Base-by-base conservation (phyloP, 2,888 invertebrate genomes). In the Tenthredo distinguenda region DNA sequence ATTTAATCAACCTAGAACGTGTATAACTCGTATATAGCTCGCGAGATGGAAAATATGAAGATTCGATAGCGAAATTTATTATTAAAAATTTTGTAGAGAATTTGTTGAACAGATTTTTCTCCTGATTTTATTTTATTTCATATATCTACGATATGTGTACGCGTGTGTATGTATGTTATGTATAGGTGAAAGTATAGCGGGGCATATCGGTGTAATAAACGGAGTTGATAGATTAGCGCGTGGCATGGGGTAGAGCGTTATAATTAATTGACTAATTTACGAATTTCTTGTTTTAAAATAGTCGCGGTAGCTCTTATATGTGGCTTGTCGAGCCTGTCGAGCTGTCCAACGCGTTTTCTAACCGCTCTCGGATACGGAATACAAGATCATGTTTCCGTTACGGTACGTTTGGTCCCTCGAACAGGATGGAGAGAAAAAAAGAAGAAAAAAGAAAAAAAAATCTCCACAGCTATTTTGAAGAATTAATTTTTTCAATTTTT, bases 181-280 rank as follows among this genome's bases (percentile, higher is more conserved):
- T 21, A 58, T n/a, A 21, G 50, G 1, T n/a, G 18, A 15, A 50
- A n/a, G n/a, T n/a, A 55, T n/a, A n/a, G 50, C 6, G 6, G 1
- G 55, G 55, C 1, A n/a, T 26, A 26, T n/a, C 18, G 1, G 50
- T 50, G n/a, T 55, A 55, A 2, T n/a, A 55, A 55, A 31, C 62
- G 1, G 26, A 62, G 26, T 21, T 62, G 71, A 34, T 21, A 71
- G 37, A 34, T 37, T 72, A 72, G 43, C 72, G 21, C 72, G 72
- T 72, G 72, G 37, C 72, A 15, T 47, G 72, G 10, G 43, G 72
- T 43, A 72, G 40, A 72, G 43, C 40, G 72, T 5, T 18, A 43
- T 77, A 77, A 77, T 77, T 77, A 50, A 77, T 77, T 18, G 77
- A 77, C 50, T 77, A 77, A 77, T 77, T 77, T 77, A 50, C n/a